Percentiles rank a stretch among this genome's conserved stretches.
Conservation (phyloP, 2,797 vertebrate genomes). For the Caiman crocodilus region DNA sequence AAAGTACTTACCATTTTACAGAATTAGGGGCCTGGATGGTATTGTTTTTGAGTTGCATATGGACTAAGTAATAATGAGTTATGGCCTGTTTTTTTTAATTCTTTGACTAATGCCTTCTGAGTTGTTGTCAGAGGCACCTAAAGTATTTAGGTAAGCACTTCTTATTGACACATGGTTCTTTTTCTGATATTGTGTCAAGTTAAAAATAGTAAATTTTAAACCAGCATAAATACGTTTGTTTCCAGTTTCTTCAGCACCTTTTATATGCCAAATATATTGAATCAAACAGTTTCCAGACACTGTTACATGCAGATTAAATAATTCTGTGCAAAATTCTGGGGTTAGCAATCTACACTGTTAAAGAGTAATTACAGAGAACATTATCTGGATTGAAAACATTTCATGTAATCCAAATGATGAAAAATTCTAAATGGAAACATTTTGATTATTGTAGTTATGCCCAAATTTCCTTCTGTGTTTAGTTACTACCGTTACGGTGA, state of each 20-base stretch:
- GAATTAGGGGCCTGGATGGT: background rate
- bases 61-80: background rate
- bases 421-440: background rate
- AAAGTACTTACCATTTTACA: background rate
- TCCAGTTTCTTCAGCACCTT: background rate
- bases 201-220: background rate
- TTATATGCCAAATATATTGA: background rate
- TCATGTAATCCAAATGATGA: background rate
- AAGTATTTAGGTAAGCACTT: background rate
- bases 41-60: background rate
- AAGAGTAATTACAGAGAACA: background rate
- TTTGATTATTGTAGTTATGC: background rate
- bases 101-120: background rate
- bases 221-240: background rate
- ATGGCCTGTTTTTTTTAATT: background rate
- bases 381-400: background rate
- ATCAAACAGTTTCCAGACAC: no score
- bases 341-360: background rate
- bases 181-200: background rate
- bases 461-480: background rate
- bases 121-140: background rate
- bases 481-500: background rate
- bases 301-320: rapidly evolving
- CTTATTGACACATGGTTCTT: rapidly evolving
- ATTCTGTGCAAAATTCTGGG: background rate